Conservation (phyloP, 2,888 invertebrate genomes). For the Leptinotarsa peninsularis region DNA sequence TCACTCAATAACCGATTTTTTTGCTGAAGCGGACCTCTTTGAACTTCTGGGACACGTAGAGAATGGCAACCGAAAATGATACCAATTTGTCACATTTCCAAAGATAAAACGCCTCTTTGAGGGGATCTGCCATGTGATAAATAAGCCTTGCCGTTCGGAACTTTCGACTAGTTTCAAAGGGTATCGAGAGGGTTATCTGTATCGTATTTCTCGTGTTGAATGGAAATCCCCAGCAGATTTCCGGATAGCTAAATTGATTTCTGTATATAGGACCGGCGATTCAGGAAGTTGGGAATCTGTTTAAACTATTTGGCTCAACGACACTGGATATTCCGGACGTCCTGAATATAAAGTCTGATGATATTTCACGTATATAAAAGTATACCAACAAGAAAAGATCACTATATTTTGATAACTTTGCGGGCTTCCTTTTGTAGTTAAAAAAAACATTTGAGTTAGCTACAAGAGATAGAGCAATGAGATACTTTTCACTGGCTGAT, state of each 20-base stretch:
- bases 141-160: not conserved
- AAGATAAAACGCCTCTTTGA: slow-evolving; percentile 8
- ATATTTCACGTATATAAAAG: too few relatives aligned
- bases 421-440: too few relatives aligned
- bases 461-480: too few relatives aligned
- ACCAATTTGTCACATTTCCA: slow-evolving; percentile 8
- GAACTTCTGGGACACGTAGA: not conserved
- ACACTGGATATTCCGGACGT: not conserved
- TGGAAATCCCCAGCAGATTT: not conserved
- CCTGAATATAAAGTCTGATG: not conserved
- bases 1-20: slow-evolving; percentile 4
- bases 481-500: too few relatives aligned
- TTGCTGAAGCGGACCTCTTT: not conserved
- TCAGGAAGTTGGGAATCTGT: not conserved
- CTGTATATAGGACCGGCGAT: not conserved
- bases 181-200: slow-evolving; percentile 4
- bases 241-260: not conserved
- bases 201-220: slow-evolving; percentile 1
- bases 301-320: too few relatives aligned
- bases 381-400: too few relatives aligned
- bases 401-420: too few relatives aligned
- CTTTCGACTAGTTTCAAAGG: slow-evolving; percentile 9
- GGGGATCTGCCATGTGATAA: not conserved
- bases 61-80: not conserved
- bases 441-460: too few relatives aligned